Evolutionary conservation across 1,140 invertebrate genomes (phyloP), one percentile per base, ranked within the genome.

Genomic region (Drosophila aff.): DNA sequence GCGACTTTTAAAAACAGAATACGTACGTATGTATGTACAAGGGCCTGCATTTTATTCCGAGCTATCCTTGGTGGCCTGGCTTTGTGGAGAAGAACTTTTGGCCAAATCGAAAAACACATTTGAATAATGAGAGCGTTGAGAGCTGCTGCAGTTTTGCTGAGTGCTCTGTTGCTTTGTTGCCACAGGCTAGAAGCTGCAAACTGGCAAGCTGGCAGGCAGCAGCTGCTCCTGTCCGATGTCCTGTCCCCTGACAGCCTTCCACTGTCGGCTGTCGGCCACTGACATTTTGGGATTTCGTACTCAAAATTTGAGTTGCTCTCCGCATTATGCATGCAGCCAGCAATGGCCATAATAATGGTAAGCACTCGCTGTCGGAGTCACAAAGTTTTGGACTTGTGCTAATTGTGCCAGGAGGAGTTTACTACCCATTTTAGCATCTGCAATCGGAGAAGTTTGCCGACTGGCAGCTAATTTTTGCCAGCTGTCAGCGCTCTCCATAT

Each of bases 401-500:
- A 87, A 87, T 83, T 87, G 77, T 81, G 76, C 76, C 80, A 50
- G 62, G 47, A 46, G 76, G 72, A 87, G 53, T 63, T 62, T 52
- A 18, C 16, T 13, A 38, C 28, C 16, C n/a, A 40, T 40, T 43
- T 60, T 40, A n/a, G 46, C 43, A 58, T 58, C 55, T 21, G 40
- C 46, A 40, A 33, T 67, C 44, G 50, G 18, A 41, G 38, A 33
- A 58, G 36, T 41, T 38, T 47, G 55, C 40, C 61, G 52, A 49
- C 58, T 78, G 73, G 68, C 64, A 85, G 76, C 79, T 86, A 83
- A 90, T 90, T 89, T 91, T 86, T 79, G 86, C 72, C 79, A 76
- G 69, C 82, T 85, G 85, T 90, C 82, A 79, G 65, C 82, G 74
- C 52, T 68, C 65, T 55, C 52, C 69, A 69, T 72, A 82, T 91